Base-by-base conservation (phyloP, 2,888 invertebrate genomes). In the Epinotia ramella region DNA sequence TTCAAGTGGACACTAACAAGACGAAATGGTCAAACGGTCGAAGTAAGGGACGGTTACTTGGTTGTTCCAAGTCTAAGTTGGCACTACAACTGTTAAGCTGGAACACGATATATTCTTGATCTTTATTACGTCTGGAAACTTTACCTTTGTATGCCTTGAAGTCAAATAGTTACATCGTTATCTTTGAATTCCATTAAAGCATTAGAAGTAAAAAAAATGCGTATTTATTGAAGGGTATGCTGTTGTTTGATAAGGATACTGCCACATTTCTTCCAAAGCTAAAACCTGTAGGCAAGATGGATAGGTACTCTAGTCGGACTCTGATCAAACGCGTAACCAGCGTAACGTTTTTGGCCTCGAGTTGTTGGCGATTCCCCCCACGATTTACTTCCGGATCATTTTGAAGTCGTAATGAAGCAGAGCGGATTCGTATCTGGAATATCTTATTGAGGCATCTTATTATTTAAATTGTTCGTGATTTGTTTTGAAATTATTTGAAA, bases 1-100 rank as follows among this genome's bases (percentile, higher is more conserved):
- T 78, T 74, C 20, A 59, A 74, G 73, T 68, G 73, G 77, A 70
- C 76, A 77, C 67, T 74, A 73, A 73, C 78, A 78, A 68, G 60
- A 67, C 67, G n/a, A 65, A 75, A 66, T 63, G 46, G 67, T 71
- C 56, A 67, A 65, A 64, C 68, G 46, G 63, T 44, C 46, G 9
- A 40, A 73, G 64, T 46, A 62, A 46, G 56, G 67, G 53, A 60
- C 56, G 40, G 67, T 53, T 12, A 13, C 24, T 62, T 33, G 33
- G 49, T 13, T 62, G 62, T 59, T 28, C 64, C 49, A 24, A 72
- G 44, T 57, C 65, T 28, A 57, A 65, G 65, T 59, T 68, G 57
- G 44, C 20, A 60, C 44, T 69, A 24, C 44, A 60, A 69, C 24
- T 69, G 69, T 69, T 60, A 59, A 57, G 44, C 28, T 60, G 9